Conservation (phyloP, 2,797 vertebrate genomes). For the Hylomyscus alleni region DNA sequence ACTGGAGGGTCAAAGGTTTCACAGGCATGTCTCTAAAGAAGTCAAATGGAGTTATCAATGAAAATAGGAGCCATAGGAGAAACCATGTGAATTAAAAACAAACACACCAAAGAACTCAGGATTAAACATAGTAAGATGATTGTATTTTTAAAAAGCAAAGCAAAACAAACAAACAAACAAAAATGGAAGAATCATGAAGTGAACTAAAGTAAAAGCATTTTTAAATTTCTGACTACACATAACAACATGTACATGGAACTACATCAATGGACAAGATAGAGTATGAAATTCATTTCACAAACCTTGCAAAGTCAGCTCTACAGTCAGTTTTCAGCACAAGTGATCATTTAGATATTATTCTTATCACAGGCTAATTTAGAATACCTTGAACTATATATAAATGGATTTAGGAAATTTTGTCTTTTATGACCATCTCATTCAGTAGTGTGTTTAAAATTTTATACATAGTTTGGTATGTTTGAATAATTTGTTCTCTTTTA, state of each 20-base stretch:
- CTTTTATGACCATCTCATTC: not conserved
- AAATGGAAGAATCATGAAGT: not conserved
- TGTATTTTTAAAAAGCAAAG: no score
- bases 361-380: not conserved
- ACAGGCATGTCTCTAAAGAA: not conserved
- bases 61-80: not conserved
- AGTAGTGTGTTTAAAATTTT: not conserved
- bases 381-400: not conserved
- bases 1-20: not conserved
- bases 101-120: not conserved
- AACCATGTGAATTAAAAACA: constrained; percentile 17
- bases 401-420: not conserved
- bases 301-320: not conserved
- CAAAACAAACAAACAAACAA: no score
- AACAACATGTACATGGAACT: not conserved
- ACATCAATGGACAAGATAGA: not conserved
- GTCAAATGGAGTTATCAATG: not conserved
- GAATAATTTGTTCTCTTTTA: not conserved
- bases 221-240: not conserved
- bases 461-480: not conserved
- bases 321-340: not conserved
- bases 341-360: not conserved
- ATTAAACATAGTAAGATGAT: not conserved
- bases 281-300: not conserved
- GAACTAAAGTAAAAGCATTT: not conserved